Percentiles rank a stretch among this genome's conserved stretches.
Conservation (phyloP, 2,113 vertebrate species). For the Jaculus jaculus region DNA sequence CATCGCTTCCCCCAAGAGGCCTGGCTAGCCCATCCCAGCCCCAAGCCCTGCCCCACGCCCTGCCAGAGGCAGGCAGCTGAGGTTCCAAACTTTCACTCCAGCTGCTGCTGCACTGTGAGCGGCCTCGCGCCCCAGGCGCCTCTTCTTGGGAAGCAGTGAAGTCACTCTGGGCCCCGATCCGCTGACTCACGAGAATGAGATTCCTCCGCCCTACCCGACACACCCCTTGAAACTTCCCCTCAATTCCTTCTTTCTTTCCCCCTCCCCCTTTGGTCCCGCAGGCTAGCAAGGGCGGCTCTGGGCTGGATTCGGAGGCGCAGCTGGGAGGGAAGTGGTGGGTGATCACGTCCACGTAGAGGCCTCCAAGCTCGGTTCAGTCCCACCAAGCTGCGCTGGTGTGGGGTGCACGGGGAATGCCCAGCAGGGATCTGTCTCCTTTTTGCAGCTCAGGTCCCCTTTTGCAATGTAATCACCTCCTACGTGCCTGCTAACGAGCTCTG, state of each 20-base stretch:
- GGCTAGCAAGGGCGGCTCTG: neutral
- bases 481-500: neutral
- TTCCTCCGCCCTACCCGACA: slow-evolving; percentile 34
- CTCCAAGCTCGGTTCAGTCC: neutral
- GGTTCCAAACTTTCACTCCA: slow-evolving; percentile 26
- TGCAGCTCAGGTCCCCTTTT: neutral
- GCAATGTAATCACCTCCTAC: neutral
- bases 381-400: neutral
- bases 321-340: neutral
- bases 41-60: neutral
- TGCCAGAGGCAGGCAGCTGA: neutral
- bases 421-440: neutral
- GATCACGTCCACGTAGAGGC: neutral
- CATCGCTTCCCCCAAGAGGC: neutral
- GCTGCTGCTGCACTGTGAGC: neutral
- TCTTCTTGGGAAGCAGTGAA: slow-evolving; percentile 69
- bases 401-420: neutral
- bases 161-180: slow-evolving; percentile 53
- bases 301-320: neutral
- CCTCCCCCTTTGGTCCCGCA: neutral
- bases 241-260: slow-evolving; percentile 1
- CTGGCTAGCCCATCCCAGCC: neutral
- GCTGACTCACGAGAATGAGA: slow-evolving; percentile 74
- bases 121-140: slow-evolving; percentile 58
- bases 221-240: slow-evolving; percentile 59